phyloP scores from a whole-genome alignment of 53 echinoderm and acorn worm genomes.

The Crossaster papposus region DNA sequence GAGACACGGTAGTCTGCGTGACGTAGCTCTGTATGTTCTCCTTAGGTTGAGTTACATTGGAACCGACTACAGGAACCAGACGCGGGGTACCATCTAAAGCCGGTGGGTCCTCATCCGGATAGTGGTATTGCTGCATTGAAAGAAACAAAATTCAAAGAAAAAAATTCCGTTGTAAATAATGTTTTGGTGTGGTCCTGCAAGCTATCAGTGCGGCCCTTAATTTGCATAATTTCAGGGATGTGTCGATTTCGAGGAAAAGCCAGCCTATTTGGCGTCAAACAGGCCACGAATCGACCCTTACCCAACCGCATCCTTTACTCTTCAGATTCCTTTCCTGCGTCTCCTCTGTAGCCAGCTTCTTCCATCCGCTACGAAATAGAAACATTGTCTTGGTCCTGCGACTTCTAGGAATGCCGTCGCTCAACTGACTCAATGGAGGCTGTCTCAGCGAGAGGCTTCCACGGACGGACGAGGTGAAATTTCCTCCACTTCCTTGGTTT shows the following conservation, averaged over 20 bases:
- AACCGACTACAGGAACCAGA: slow-evolving; percentile 94
- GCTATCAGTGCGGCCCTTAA: neutral
- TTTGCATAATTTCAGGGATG: neutral
- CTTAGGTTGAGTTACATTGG: slow-evolving; percentile 77
- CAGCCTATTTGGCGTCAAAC: neutral
- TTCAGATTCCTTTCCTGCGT: neutral
- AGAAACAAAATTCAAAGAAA: neutral
- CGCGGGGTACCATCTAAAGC: slow-evolving; percentile 82
- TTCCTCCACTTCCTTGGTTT: neutral
- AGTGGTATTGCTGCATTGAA: slow-evolving; percentile 83
- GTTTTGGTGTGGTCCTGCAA: neutral
- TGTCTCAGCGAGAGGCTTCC: neutral
- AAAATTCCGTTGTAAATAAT: neutral
- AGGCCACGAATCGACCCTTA: neutral
- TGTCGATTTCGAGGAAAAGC: neutral
- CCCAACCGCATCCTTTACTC: neutral
- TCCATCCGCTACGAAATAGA: slow-evolving; percentile 11
- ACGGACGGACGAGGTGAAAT: neutral
- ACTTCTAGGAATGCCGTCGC: neutral
- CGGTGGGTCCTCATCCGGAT: slow-evolving; percentile 81
- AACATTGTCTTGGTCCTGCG: neutral
- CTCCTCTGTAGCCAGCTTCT: slow-evolving; percentile 12
- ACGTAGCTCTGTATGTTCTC: slow-evolving; percentile 91
- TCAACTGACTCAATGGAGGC: neutral
- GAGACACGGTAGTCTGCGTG: slow-evolving; percentile 83